phyloP scores from a whole-genome alignment of 2,113 vertebrate species.

The Euleptes europaea region DNA sequence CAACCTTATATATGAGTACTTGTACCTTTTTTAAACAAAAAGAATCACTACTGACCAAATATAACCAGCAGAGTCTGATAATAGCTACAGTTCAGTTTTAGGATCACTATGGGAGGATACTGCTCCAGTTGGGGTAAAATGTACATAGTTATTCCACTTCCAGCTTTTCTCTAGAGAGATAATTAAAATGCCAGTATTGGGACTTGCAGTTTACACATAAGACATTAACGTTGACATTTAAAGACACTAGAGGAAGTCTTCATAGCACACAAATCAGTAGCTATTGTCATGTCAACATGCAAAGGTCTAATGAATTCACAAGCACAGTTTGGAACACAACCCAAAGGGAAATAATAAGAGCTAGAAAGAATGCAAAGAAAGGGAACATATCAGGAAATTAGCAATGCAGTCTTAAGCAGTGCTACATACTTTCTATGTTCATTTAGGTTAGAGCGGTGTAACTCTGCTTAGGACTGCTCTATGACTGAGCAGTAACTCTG shows the following conservation, averaged over 20 bases:
- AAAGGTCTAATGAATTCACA: neutral
- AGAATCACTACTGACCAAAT: neutral
- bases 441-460: too few relatives aligned
- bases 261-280: neutral
- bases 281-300: neutral
- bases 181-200: neutral
- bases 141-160: neutral
- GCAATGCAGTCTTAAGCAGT: too few relatives aligned
- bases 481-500: neutral
- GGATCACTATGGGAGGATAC: neutral
- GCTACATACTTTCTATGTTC: too few relatives aligned
- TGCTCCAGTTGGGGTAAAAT: neutral
- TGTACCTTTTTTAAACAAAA: too few relatives aligned
- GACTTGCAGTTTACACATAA: conserved; percentile 6
- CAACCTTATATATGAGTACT: too few relatives aligned
- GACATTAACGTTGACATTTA: neutral
- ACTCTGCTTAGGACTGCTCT: too few relatives aligned
- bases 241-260: neutral
- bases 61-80: neutral
- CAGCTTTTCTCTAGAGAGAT: neutral
- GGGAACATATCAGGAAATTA: neutral
- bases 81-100: neutral
- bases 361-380: neutral
- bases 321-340: neutral
- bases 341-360: neutral